phyloP scores from a whole-genome alignment of 2,113 vertebrate species.

The Cariama cristata region DNA sequence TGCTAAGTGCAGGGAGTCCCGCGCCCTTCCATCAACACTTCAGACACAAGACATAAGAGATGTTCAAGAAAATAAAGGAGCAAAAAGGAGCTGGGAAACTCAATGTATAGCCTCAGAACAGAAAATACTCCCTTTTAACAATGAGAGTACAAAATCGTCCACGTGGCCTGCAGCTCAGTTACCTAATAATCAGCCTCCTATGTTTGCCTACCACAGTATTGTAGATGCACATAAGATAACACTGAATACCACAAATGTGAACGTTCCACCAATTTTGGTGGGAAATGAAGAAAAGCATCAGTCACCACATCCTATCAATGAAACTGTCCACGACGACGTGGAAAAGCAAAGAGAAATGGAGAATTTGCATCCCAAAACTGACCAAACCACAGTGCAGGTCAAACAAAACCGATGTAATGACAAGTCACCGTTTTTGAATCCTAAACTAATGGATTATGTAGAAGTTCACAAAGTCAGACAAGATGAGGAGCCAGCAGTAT shows the following conservation, averaged over 20 bases:
- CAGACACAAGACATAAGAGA: conserved; percentile 23
- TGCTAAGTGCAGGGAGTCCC: conserved; percentile 77
- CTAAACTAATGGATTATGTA: conserved; percentile 82
- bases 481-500: conserved; percentile 78
- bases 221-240: conserved; percentile 57
- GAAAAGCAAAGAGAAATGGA: conserved; percentile 1
- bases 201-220: conserved; percentile 73
- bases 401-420: conserved; percentile 32
- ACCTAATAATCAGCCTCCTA: conserved; percentile 41
- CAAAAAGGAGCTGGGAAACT: neutral
- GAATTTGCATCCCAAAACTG: conserved; percentile 12
- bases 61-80: conserved; percentile 33
- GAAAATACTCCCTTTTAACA: conserved; percentile 12
- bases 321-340: neutral
- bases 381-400: conserved; percentile 13
- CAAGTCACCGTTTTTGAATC: conserved; percentile 38
- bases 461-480: conserved; percentile 87
- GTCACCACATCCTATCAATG: neutral
- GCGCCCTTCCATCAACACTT: neutral
- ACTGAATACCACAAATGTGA: conserved; percentile 1
- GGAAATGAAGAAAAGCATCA: conserved; percentile 47
- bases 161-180: conserved; percentile 81
- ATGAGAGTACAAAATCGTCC: conserved; percentile 65
- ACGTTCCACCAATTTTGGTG: neutral
- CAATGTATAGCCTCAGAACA: neutral